Evolutionary conservation across 1,140 invertebrate species (phyloP).

Genomic region (Dreissena rostriformis): DNA sequence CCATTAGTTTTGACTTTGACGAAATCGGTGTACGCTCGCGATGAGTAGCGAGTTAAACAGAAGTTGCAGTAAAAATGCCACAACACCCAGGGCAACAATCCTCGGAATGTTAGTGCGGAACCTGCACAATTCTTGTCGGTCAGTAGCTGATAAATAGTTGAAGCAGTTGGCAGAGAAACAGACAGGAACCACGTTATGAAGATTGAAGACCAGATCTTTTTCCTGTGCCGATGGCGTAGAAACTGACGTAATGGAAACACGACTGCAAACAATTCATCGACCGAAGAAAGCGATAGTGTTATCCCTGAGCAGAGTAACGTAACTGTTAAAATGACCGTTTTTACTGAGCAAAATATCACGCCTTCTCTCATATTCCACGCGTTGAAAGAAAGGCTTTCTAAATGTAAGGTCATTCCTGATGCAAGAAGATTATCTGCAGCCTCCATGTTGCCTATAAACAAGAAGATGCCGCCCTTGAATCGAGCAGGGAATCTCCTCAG

Average conservation of each 20-base stretch:
- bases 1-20: not conserved
- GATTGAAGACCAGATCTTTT: no score
- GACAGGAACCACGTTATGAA: no score
- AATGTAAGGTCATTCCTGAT: constrained; percentile 15
- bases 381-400: not conserved
- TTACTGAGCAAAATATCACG: not conserved
- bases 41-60: no score
- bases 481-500: constrained; percentile 5
- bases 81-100: no score
- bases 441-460: constrained; percentile 10
- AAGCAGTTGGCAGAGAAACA: no score
- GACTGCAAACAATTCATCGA: constrained; percentile 29
- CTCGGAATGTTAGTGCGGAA: no score
- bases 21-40: no score
- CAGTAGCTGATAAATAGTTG: no score
- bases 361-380: not conserved
- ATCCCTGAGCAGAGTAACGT: no score
- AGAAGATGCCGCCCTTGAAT: constrained; percentile 15
- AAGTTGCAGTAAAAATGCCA: no score
- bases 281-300: no score
- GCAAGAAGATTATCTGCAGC: constrained; percentile 12
- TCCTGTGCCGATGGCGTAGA: not conserved
- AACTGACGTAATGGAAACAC: constrained; percentile 35
- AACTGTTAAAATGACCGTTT: not conserved
- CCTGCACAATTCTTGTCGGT: no score